Evolutionary conservation across 1,140 invertebrate genomes (phyloP).

Genomic region (Meteorus sp.): DNA sequence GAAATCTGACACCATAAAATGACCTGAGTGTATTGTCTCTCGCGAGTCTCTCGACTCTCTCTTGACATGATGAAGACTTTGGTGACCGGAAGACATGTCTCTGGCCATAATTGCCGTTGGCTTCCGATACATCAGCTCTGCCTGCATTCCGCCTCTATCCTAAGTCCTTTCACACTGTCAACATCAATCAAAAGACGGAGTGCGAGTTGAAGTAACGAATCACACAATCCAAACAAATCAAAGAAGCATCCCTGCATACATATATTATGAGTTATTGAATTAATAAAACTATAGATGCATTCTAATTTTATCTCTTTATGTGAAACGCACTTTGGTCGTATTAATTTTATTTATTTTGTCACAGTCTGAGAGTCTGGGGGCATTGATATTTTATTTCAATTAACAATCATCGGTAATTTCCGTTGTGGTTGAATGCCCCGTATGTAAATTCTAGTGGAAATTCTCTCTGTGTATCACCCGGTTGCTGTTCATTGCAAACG

Average conservation of each 20-base stretch:
- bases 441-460: constrained; percentile 1
- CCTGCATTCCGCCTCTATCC: constrained; percentile 43
- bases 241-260: no score
- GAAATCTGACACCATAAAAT: constrained; percentile 97
- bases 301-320: background rate
- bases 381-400: constrained; percentile 1
- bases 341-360: constrained; percentile 3
- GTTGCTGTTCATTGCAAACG: background rate
- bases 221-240: background rate
- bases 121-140: constrained; percentile 52
- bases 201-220: background rate
- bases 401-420: background rate
- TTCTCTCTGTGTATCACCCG: background rate
- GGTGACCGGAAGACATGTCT: constrained; percentile 24
- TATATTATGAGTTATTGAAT: background rate
- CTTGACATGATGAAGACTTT: constrained; percentile 29
- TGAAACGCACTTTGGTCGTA: constrained; percentile 3
- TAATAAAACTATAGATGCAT: background rate
- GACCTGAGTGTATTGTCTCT: constrained; percentile 93
- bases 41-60: constrained; percentile 39
- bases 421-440: background rate
- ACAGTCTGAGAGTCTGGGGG: background rate
- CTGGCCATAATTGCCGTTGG: constrained; percentile 35
- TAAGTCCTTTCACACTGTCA: constrained; percentile 8
- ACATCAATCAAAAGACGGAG: no score